These are phyloP conservation scores for Kuschelorhynchus macadamiae DNA, from an alignment of 2,888 invertebrate species.

Conservation along the genomic window DNA sequence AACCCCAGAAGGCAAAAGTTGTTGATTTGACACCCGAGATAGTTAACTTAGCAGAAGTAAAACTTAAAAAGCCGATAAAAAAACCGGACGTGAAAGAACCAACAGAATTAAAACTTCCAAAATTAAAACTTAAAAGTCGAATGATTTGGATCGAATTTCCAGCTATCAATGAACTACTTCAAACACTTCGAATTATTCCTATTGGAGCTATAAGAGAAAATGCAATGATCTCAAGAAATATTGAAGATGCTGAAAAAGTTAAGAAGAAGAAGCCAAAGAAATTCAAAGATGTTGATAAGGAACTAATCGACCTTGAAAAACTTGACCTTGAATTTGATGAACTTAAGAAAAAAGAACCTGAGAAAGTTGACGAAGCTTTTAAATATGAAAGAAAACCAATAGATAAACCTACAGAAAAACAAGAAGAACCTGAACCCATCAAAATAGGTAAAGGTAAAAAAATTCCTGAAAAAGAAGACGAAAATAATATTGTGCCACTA, in stretches of 20 bases:
- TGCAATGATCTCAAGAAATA: slow-evolving; percentile 70
- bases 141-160: slow-evolving; percentile 72
- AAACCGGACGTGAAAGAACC: slow-evolving; percentile 57
- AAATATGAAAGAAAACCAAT: slow-evolving; percentile 61
- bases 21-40: slow-evolving; percentile 67
- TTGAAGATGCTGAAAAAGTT: slow-evolving; percentile 68
- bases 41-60: slow-evolving; percentile 77
- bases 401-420: slow-evolving; percentile 56
- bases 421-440: slow-evolving; percentile 67
- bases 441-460: slow-evolving; percentile 73
- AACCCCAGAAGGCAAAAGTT: slow-evolving; percentile 66
- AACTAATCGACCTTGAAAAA: slow-evolving; percentile 68
- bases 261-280: slow-evolving; percentile 64
- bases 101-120: slow-evolving; percentile 70
- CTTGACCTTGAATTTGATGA: slow-evolving; percentile 68
- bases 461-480: slow-evolving; percentile 59
- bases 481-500: slow-evolving; percentile 68
- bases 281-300: slow-evolving; percentile 63
- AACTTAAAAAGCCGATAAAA: slow-evolving; percentile 69
- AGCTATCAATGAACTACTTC: slow-evolving; percentile 61
- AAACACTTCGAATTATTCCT: slow-evolving; percentile 61
- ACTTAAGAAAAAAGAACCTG: slow-evolving; percentile 63
- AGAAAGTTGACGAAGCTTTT: slow-evolving; percentile 66
- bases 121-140: slow-evolving; percentile 79
- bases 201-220: slow-evolving; percentile 62